These are phyloP conservation scores for Rhipidura dahli DNA, from an alignment of 2,113 vertebrate genomes.

Conservation along the genomic window DNA sequence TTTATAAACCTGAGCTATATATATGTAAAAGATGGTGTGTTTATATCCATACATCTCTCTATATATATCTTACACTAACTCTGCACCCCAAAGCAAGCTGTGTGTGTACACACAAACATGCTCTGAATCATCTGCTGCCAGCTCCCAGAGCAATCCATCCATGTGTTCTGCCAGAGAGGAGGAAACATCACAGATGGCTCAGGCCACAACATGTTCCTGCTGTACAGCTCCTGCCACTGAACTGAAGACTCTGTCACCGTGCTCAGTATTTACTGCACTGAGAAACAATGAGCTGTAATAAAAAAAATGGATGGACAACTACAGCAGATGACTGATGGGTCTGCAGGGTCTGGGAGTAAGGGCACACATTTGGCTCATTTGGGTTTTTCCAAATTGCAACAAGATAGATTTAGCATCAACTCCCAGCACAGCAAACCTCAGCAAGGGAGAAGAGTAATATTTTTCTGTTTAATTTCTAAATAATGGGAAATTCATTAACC, in stretches of 20 bases:
- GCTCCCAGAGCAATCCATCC: not conserved
- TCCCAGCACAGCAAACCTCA: not conserved
- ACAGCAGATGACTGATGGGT: not conserved
- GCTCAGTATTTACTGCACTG: not conserved
- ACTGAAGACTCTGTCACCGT: not conserved
- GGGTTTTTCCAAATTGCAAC: not conserved
- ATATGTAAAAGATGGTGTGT: not conserved
- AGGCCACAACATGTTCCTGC: not conserved
- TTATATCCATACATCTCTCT: not conserved
- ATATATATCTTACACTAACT: not conserved
- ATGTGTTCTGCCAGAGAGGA: not conserved
- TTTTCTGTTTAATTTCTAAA: not conserved
- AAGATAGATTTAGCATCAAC: not conserved
- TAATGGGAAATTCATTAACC: not conserved
- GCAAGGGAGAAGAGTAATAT: not conserved
- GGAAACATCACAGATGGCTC: constrained; percentile 43
- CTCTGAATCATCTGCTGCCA: constrained; percentile 48
- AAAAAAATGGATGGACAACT: not conserved
- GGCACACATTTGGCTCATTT: not conserved
- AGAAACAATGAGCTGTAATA: not conserved
- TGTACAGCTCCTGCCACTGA: constrained; percentile 21
- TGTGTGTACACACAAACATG: not conserved
- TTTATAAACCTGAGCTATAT: not conserved
- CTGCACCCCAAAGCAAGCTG: constrained; percentile 1
- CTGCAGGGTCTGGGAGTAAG: not conserved